Percentiles rank a stretch among this genome's conserved stretches.
Conservation (phyloP, 2,888 invertebrate genomes). For the Elaeidobius kamerunicus region DNA sequence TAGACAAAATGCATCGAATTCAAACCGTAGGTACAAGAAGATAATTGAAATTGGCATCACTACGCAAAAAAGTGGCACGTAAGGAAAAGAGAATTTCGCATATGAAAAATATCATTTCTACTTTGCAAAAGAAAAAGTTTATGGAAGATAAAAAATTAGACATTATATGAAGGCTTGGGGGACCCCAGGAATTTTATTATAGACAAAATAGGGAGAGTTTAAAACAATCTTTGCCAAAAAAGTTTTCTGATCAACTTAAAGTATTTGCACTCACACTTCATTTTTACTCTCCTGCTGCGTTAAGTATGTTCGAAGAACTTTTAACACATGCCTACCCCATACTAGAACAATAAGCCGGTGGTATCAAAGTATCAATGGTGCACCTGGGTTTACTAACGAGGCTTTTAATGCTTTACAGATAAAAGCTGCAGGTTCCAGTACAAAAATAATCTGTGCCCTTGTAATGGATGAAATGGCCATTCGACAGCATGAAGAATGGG, state of each 20-base stretch:
- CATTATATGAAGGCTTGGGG: not conserved
- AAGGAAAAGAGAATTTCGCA: not conserved
- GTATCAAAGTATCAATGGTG: slow-evolving; percentile 9
- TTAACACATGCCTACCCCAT: slow-evolving; percentile 6
- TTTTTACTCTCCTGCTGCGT: not conserved
- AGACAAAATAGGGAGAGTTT: not conserved
- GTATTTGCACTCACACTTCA: not conserved
- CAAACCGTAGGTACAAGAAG: not conserved
- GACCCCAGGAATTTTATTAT: not conserved
- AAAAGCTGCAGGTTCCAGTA: not conserved
- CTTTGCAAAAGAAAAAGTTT: not conserved
- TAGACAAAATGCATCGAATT: not conserved
- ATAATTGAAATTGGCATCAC: not conserved
- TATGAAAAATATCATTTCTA: not conserved
- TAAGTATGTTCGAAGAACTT: not conserved
- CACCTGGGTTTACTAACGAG: slow-evolving; percentile 6
- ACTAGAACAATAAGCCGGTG: slow-evolving; percentile 10
- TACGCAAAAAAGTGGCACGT: not conserved
- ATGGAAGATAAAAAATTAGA: not conserved
- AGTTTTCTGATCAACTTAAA: not conserved
- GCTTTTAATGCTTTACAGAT: slow-evolving; percentile 4
- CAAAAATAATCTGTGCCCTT: slow-evolving; percentile 13
- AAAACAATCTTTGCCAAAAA: not conserved
- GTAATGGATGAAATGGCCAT: slow-evolving; percentile 22
- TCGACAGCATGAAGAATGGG: slow-evolving; percentile 21